Evolutionary conservation across 2,888 invertebrate species (phyloP), one percentile per base, ranked within the genome.

Genomic region (Ganaspis brasiliensis): DNA sequence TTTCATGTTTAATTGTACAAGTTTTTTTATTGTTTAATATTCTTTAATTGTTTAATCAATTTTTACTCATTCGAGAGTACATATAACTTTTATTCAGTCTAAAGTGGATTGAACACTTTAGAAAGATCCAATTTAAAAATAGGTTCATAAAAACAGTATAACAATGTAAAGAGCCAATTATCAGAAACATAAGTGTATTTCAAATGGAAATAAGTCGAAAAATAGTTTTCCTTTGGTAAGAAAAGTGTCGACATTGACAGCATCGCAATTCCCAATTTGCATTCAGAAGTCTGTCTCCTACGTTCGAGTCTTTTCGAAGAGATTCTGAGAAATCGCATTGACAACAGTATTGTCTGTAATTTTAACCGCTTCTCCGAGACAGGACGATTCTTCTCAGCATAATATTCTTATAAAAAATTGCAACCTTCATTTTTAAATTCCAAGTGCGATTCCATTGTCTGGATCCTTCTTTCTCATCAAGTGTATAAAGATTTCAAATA

Each of bases 251-350:
- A n/a, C 40, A 14, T 24, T 67, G 63, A 67, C 63, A 67, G 45
- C 63, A 45, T 67, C 40, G 37, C 37, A 14, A 63, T 63, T 63
- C 19, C 67, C 45, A 67, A 67, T 67, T 67, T 67, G 45, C 67
- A 67, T 67, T 67, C 67, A 67, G 45, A 67, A 67, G 45, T 40
- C 67, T 67, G 40, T 67, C 67, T 67, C 67, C 63, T 21, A 45
- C 63, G 14, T 19, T 49, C 63, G 21, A 21, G 24, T 45, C 24
- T 67, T 67, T 40, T 21, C 37, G n/a, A 63, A 24, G 19, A 40
- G 63, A 40, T 63, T 63, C 63, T 45, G 24, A 45, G 67, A 67
- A 67, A 45, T 67, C 67, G 67, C n/a, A 67, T 45, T 67, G 67
- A 67, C 24, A 63, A 63, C 63, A 67, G 45, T 67, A 61, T 31